Evolutionary conservation across 2,113 vertebrate species (phyloP), one percentile per base, ranked within the genome.

Genomic region (Grammomys surdaster): DNA sequence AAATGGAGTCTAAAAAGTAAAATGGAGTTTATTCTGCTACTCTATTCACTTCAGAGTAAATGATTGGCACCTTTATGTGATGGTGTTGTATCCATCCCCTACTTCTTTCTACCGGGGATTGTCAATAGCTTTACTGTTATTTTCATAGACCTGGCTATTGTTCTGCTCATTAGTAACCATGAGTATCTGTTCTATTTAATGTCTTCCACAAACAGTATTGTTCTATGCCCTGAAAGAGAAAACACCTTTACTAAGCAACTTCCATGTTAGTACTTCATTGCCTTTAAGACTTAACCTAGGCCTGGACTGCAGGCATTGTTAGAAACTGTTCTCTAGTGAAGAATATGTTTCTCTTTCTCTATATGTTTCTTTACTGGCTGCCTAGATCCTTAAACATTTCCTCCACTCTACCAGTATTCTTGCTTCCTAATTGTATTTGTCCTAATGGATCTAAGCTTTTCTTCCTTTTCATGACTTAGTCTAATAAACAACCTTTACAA

Each of bases 381-480:
- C 16, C 13, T 73, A 75, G 63, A 26, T 65, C 63, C 63, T 65
- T 65, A 7, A 65, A 65, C 63, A 65, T 12, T 91, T 89, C 17
- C 31, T 81, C 22, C 5, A 1, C 76, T 84, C 89, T n/a, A 72
- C 7, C 33, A 84, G 33, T 19, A 72, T 24, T 84, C 60, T 75
- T 43, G 2, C 28, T 97, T 94, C 75, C 51, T 91, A 58, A 58
- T 20, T 96, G 40, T 73, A n/a, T 86, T 60, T 92, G 10, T 89
- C 43, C 58, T 69, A 17, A 14, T 76, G 73, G 56, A 88, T 89
- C n/a, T 96, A 58, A 89, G 3, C 40, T 93, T 17, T 1, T 56
- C 43, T 91, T 33, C 5, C 2, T 67, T 70, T 84, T 6, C 46
- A 73, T 94, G 48, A 3, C 51, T 94, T 89, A 85, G 1, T 26